Percentiles rank a stretch among this genome's conserved stretches.
phyloP scores from a whole-genome alignment of 2,797 vertebrate genomes.

The Lacerta bilineata region DNA sequence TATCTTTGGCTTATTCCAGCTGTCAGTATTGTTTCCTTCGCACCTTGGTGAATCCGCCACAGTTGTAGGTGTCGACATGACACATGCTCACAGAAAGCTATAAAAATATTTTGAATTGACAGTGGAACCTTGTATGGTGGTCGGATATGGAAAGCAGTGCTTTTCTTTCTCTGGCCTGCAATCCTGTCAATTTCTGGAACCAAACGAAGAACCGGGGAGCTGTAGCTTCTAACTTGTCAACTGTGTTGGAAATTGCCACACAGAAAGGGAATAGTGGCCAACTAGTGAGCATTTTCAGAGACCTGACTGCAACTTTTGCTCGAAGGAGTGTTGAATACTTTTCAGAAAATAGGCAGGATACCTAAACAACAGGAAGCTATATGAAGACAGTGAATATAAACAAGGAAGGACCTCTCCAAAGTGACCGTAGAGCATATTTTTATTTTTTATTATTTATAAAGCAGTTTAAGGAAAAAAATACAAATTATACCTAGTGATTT shows the following conservation, averaged over 20 bases:
- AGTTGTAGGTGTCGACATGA: fast-evolving
- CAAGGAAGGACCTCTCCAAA: neutral
- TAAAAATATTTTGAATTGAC: fast-evolving
- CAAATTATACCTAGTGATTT: neutral
- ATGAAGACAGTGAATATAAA: neutral
- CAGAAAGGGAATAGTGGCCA: neutral
- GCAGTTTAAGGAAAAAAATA: too few species aligned
- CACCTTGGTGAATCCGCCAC: neutral
- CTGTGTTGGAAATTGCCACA: fast-evolving
- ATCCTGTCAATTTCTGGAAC: slow-evolving; percentile 13
- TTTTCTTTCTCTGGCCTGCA: neutral
- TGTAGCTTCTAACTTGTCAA: slow-evolving; percentile 25
- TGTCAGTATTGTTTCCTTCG: slow-evolving; percentile 12
- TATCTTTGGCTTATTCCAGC: neutral
- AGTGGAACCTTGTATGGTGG: fast-evolving
- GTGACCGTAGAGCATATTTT: too few species aligned
- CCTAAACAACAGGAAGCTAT: neutral
- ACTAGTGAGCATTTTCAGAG: neutral
- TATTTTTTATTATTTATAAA: too few species aligned
- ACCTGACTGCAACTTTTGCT: slow-evolving; percentile 12
- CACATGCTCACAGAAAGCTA: fast-evolving
- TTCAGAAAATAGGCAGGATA: neutral
- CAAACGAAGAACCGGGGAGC: slow-evolving; percentile 12
- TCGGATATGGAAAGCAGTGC: neutral
- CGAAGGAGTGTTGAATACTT: too few species aligned